phyloP scores from a whole-genome alignment of 2,113 vertebrate species.

The Mormoops blainvillei region DNA sequence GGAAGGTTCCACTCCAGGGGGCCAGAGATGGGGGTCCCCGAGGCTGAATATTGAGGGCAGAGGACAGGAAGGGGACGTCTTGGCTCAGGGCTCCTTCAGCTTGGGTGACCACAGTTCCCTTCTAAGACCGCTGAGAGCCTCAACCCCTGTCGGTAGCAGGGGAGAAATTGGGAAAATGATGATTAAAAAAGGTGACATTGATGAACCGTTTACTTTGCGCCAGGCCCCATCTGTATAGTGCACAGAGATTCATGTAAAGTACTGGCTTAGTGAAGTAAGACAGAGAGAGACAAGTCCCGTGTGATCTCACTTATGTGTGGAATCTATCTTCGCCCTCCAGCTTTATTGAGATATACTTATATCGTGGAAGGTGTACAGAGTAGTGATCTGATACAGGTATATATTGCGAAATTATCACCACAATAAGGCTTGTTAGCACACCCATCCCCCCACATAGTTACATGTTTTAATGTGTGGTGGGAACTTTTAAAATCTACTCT shows the following conservation, averaged over 20 bases:
- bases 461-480: neutral
- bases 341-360: neutral
- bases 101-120: neutral
- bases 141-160: neutral
- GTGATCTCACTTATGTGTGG: neutral
- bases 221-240: fast-evolving
- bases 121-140: neutral
- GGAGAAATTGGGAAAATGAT: neutral
- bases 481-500: neutral
- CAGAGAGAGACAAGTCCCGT: neutral
- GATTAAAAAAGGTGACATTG: neutral
- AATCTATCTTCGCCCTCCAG: neutral
- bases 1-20: neutral
- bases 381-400: neutral
- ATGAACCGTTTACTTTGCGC: neutral
- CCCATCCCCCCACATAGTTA: neutral
- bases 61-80: neutral
- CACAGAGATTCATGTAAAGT: neutral
- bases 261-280: neutral
- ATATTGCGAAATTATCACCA: neutral
- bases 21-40: neutral
- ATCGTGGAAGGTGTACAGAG: neutral
- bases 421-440: neutral
- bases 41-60: neutral
- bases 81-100: neutral